A percentile compares a stretch with the other conserved stretches of the same genome.
These are phyloP conservation scores for Decapterus maruadsi DNA, from an alignment of 2,797 vertebrate genomes.

Conservation along the genomic window DNA sequence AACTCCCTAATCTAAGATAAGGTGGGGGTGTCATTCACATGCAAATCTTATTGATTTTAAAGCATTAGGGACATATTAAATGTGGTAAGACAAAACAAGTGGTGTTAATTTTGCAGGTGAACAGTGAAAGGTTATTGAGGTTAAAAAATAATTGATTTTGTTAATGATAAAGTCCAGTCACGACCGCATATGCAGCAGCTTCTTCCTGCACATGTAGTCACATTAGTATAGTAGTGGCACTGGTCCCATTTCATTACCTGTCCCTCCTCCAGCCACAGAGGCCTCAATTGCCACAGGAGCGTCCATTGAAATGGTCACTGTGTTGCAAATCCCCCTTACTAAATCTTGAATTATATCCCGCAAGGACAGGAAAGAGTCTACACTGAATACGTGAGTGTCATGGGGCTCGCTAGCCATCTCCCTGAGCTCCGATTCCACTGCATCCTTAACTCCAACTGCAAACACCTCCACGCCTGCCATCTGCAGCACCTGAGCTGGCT, in stretches of 20 bases:
- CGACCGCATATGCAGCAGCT: conserved; percentile 60
- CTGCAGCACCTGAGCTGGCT: conserved; percentile 85
- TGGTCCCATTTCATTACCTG: conserved; percentile 88
- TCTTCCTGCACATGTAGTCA: conserved; percentile 65
- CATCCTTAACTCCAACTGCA: conserved; percentile 90
- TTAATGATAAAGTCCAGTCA: conserved; percentile 72
- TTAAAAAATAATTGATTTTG: conserved; percentile 63
- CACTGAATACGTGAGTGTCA: conserved; percentile 87
- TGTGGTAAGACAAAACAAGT: conserved; percentile 65
- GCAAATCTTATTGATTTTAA: conserved; percentile 59
- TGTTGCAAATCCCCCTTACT: conserved; percentile 86
- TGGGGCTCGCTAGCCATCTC: conserved; percentile 88
- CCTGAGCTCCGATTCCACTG: conserved; percentile 87
- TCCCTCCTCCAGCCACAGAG: conserved; percentile 87
- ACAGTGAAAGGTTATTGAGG: conserved; percentile 73
- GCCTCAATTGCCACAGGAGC: conserved; percentile 76
- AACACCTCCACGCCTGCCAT: conserved; percentile 88
- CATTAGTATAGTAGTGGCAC: conserved; percentile 79
- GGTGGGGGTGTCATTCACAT: conserved; percentile 58
- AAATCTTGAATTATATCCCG: conserved; percentile 88
- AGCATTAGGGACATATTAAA: conserved; percentile 58
- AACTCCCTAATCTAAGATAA: conserved; percentile 17
- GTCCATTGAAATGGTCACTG: conserved; percentile 74
- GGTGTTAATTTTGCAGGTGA: conserved; percentile 77
- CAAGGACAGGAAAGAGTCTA: conserved; percentile 90